Percentiles rank a stretch among this genome's conserved stretches.
Conservation (phyloP, 1,140 invertebrate species). For the Mizuhopecten yessoensis region DNA sequence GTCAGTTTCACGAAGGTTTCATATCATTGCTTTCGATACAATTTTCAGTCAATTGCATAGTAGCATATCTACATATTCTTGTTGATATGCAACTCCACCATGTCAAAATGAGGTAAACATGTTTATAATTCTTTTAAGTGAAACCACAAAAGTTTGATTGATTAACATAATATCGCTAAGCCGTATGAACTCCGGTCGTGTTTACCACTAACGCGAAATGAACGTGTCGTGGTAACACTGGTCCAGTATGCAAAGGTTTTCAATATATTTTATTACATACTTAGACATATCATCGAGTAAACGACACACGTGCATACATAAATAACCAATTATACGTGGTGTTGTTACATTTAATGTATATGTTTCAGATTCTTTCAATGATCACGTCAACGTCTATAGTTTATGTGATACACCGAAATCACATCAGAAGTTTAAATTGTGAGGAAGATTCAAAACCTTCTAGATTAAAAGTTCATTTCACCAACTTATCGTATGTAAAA, state of each 20-base stretch:
- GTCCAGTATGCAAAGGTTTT: neutral
- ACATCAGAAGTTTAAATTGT: neutral
- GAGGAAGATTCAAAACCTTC: neutral
- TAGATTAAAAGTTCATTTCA: neutral
- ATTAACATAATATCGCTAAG: neutral
- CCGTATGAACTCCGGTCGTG: neutral
- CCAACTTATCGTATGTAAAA: neutral
- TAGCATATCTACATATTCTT: neutral
- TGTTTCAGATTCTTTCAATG: neutral
- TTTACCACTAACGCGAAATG: neutral
- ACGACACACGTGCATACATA: slow-evolving; percentile 19
- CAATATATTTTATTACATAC: slow-evolving; percentile 34
- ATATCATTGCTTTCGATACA: neutral
- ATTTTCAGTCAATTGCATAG: neutral
- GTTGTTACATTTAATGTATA: slow-evolving; percentile 3
- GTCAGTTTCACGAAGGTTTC: neutral
- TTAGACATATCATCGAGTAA: neutral
- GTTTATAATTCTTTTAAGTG: neutral
- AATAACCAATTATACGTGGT: neutral
- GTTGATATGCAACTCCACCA: too few relatives aligned
- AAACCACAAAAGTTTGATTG: neutral
- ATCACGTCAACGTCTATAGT: neutral
- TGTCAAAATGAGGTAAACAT: neutral
- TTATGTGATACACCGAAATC: neutral
- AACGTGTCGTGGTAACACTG: neutral